Evolutionary conservation across 2,113 vertebrate species (phyloP), one percentile per base, ranked within the genome.

Genomic region (Gobio gobio): DNA sequence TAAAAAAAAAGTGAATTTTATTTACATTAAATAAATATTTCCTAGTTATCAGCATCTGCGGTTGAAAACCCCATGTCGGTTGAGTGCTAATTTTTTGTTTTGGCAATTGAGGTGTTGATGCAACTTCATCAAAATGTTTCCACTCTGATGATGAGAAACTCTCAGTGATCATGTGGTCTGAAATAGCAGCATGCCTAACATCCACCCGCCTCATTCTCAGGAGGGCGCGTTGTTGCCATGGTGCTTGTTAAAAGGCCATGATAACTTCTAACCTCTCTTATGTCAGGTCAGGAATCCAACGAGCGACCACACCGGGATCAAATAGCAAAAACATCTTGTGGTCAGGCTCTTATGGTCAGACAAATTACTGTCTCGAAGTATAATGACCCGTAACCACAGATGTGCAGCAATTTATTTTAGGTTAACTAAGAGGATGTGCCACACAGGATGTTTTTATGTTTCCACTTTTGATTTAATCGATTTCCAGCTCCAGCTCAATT

Each of bases 201-300:
- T 70, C 80, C 58, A 20, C 58, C 49, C 49, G 33, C 66, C 66
- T 72, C 13, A 14, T 40, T 72, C 66, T 24, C 29, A 22, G 49
- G 18, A 43, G 29, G 22, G 33, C 47, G 43, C 2, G 5, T 4
- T 72, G 81, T 43, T 83, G 33, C 81, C 49, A 83, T 83, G 66
- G 66, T 2, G 12, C 81, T 58, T 8, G 29, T 47, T 12, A 16
- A 83, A 83, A 83, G 66, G 80, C 66, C 64, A 82, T 33, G 26
- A 29, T 20, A 51, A 26, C 26, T 40, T 33, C 3, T 43, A 58
- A 83, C 47, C 29, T 83, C 66, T 83, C 81, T 83, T 3, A 54
- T 73, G 66, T 72, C 81, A 73, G 47, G 81, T 66, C 81, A 83
- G 51, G 81, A 83, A 83, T 72, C 12, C 16, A 24, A 6, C 5